Evolutionary conservation across 2,888 invertebrate genomes (phyloP), one percentile per base, ranked within the genome.

Genomic region (Itoplectis maculator): DNA sequence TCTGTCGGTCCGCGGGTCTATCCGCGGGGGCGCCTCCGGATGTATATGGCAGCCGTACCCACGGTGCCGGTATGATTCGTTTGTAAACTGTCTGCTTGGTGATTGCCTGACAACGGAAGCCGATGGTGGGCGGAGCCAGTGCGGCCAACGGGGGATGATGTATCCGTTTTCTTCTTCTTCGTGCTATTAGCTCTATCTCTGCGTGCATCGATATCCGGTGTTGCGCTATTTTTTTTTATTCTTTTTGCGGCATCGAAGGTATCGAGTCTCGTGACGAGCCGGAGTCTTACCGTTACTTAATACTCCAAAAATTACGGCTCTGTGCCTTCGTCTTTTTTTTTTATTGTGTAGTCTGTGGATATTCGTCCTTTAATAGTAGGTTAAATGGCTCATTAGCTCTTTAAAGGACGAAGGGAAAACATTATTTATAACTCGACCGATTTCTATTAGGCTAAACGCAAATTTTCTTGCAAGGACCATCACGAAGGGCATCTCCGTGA

Each of bases 61-160:
- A 75, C 75, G 75, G 79, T 79, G 75, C 79, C 75, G 66, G 79
- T 72, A 76, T 79, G n/a, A 74, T 75, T 72, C 61, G 70, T 82
- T 72, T 68, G 74, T 63, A 61, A 79, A 66, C 51, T 61, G 63
- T 56, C 73, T 42, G 78, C 84, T 61, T 81, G 84, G 82, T 85
- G 86, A 89, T 89, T 89, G 87, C 91, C 84, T 89, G 88, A 90
- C 90, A 88, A 90, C 91, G 83, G 85, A 87, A 84, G 82, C 66
- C 84, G 79, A 87, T 86, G 2, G 85, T 83, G 90, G 90, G 90
- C 89, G 90, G 90, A 87, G 88, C 85, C 59, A 86, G 73, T 76
- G 65, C 80, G 82, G 74, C 81, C 81, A n/a, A 29, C 29, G 29
- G 29, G 82, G 83, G 84, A 7, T 37, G 84, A 7, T 37, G 37